phyloP scores from a whole-genome alignment of 2,888 invertebrate species.

The Dolichopus griseipennis region DNA sequence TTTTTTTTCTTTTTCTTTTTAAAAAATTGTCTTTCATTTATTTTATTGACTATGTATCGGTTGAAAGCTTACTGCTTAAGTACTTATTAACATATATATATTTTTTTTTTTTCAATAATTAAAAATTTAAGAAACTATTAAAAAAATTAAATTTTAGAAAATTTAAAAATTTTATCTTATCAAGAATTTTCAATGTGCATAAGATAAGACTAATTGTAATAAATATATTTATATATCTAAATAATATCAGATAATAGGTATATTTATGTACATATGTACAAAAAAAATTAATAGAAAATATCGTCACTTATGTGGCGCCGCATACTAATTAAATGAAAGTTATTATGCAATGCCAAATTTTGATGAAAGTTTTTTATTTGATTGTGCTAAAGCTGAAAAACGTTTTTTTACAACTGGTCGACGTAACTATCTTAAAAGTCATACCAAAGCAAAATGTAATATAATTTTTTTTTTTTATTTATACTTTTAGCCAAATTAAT shows the following conservation, averaged over 20 bases:
- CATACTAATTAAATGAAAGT: constrained; percentile 8
- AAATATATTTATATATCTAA: no score
- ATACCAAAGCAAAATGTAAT: constrained; percentile 29
- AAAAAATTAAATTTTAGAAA: no score
- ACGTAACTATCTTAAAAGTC: not conserved
- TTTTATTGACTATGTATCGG: no score
- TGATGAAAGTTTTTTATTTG: constrained; percentile 39
- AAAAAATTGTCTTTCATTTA: no score
- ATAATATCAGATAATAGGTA: no score
- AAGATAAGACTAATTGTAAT: not conserved
- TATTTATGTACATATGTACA: no score
- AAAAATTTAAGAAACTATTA: no score
- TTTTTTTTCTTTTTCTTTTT: no score
- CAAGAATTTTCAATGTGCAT: not conserved
- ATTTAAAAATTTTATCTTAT: not conserved
- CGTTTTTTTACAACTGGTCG: constrained; percentile 14
- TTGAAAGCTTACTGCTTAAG: no score
- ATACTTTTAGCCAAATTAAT: not conserved
- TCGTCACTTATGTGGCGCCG: not conserved
- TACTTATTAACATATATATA: no score
- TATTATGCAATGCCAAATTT: constrained; percentile 41
- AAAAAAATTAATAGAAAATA: no score
- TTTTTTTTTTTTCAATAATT: no score
- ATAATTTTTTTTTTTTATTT: not conserved
- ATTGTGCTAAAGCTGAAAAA: constrained; percentile 35